Evolutionary conservation across 2,113 vertebrate genomes (phyloP).

Genomic region (Scatophagus argus): DNA sequence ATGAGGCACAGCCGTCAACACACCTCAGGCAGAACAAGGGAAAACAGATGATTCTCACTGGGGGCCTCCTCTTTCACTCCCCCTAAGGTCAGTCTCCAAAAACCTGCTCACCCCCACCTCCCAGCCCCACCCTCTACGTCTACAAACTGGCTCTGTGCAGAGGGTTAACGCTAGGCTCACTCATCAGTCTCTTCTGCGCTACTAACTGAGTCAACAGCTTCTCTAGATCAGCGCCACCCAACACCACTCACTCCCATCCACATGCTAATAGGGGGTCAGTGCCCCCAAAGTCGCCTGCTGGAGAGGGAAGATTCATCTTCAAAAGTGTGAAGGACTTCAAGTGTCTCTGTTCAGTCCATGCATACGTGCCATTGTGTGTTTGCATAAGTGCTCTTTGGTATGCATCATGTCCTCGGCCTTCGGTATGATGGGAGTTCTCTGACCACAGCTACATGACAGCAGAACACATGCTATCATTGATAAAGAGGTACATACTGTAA

Average conservation of each 20-base stretch:
- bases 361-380: background rate
- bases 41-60: conserved; percentile 59
- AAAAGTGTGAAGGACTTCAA: conserved; percentile 14
- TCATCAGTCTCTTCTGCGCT: conserved; percentile 45
- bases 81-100: background rate
- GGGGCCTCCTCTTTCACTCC: conserved; percentile 6
- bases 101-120: background rate
- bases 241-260: conserved; percentile 27
- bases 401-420: background rate
- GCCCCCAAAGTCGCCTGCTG: conserved; percentile 20
- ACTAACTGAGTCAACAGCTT: conserved; percentile 60
- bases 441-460: background rate
- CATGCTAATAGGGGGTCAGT: conserved; percentile 39
- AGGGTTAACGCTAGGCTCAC: conserved; percentile 27
- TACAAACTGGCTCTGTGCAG: background rate
- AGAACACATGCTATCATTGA: background rate
- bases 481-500: background rate
- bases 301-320: conserved; percentile 26
- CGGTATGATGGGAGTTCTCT: background rate
- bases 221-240: conserved; percentile 24
- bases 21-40: conserved; percentile 44
- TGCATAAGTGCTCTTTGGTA: conserved; percentile 5
- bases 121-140: background rate
- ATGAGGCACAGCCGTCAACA: conserved; percentile 30
- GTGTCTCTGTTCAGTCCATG: conserved; percentile 17